Evolutionary conservation across 2,113 vertebrate genomes (phyloP), one percentile per base, ranked within the genome.

Genomic region (Ailurus styani): DNA sequence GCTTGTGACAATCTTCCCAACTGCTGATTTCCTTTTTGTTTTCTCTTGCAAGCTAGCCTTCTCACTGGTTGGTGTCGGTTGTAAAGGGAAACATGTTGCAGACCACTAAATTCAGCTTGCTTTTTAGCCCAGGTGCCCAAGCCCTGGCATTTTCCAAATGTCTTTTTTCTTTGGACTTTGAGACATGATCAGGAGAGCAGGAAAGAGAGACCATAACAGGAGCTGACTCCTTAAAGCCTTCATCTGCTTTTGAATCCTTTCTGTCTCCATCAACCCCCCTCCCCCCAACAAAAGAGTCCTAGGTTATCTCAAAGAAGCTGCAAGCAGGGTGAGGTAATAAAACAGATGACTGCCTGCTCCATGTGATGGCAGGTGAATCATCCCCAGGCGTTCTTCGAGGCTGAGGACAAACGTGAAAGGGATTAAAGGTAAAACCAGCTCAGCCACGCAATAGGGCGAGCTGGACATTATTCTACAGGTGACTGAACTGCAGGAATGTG

Each of bases 271-370:
- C 40, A 11, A 14, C 95, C 78, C 93, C 25, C 78, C 6, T 15
- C 52, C 94, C 98, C 93, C 93, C 60, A 93, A 83, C 94, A 68
- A 95, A 98, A 97, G 98, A 98, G 98, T 98, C 94, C 97, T 77
- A 87, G 2, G 40, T 98, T 98, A 98, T 99, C 89, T 93, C 47
- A 17, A 98, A 97, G 94, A 83, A 96, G 84, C 95, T 97, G 84
- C 97, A 96, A 98, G 96, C 97, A 94, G 90, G 95, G 89, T 98
- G 98, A 98, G 98, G 98, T 98, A 97, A 98, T 97, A 97, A 98
- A 98, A 97, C 97, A 98, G 98, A 98, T 97, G 97, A 98, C 97
- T 97, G 87, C 75, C 68, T 94, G 87, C 55, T 78, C 97, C 96
- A 89, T 96, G 90, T 95, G 85, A 72, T 52, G 91, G 87, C 40